Percentiles rank a stretch among this genome's conserved stretches.
Evolutionary conservation across 2,888 invertebrate species (phyloP).

Genomic region (Dyspetes luteomarginatus): DNA sequence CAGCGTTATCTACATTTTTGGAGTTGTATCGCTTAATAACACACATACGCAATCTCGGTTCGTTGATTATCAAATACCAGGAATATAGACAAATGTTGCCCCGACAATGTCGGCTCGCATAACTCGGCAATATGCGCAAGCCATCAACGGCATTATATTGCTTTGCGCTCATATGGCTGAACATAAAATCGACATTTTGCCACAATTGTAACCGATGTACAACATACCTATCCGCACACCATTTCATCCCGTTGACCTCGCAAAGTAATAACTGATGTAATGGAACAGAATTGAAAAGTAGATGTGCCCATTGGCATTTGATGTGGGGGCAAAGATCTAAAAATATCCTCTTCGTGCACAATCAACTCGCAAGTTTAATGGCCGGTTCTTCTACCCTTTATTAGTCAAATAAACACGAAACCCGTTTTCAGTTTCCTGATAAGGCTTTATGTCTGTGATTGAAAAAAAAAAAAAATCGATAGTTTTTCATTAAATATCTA

Average conservation of each 20-base stretch:
- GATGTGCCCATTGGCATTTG: neutral
- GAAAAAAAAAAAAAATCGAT: too few relatives aligned
- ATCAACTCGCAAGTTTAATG: too few relatives aligned
- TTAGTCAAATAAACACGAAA: too few relatives aligned
- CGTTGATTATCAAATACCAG: conserved; percentile 51
- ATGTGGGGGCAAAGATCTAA: too few relatives aligned
- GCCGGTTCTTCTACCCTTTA: too few relatives aligned
- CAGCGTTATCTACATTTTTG: neutral
- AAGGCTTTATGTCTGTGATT: neutral
- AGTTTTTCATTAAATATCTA: too few relatives aligned
- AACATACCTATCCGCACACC: neutral
- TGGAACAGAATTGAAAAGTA: neutral
- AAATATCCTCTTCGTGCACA: too few relatives aligned
- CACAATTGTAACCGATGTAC: neutral
- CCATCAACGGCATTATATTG: conserved; percentile 40
- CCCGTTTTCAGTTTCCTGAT: too few relatives aligned
- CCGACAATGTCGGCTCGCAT: conserved; percentile 14
- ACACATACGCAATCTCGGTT: neutral
- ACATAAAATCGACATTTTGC: conserved; percentile 39
- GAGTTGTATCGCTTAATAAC: conserved; percentile 6
- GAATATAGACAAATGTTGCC: conserved; percentile 5
- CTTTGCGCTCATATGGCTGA: conserved; percentile 16
- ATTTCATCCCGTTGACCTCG: neutral
- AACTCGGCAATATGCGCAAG: conserved; percentile 8
- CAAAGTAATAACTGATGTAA: conserved; percentile 8